Base-by-base conservation (phyloP, 2,888 invertebrate species). In the Nymphalis urticae region DNA sequence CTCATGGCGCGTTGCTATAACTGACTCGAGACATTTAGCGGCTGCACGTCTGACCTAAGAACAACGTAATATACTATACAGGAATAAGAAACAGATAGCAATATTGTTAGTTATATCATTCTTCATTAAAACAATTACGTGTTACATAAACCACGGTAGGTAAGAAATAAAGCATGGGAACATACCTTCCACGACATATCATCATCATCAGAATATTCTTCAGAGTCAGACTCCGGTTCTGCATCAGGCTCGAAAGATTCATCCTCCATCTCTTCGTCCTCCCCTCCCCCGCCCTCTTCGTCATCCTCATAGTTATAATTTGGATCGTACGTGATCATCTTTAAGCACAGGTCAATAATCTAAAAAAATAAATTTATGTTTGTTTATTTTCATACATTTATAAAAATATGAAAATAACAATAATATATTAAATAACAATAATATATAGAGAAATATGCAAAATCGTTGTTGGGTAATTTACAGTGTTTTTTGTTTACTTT, bases 231-330 rank as follows among this genome's bases (percentile, higher is more conserved):
- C 59, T 96, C 96, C 0, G 94, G 95, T 71, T 96, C 97, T 82
- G 95, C 96, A 50, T 94, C 94, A 8, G 94, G 94, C 64, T 95
- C 93, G 63, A 90, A 93, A 56, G 95, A 94, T 71, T 95, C 95
- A 76, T 96, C 96, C 36, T 95, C 96, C 88, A 96, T 96, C 47
- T 95, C 95, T 75, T 95, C 95, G 50, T 96, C 95, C 73, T 94
- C 94, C 53, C 96, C 97, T 50, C 94, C 94, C 0, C 94, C 94
- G 36, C 95, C 95, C 58, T 93, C 94, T 75, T 96, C 97, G 76
- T 97, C 97, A 73, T 97, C 98, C 85, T 98, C 99, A 81, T 99
- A 99, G 89, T 99, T 99, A 85, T 99, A 99, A 87, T 99, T 99
- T 0, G 99, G 99, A 91, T 99, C 99, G 81, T 99, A 98, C 0